Base-by-base conservation (phyloP, 64 coral and sea anemone species). In the Exaiptasia diaphana region DNA sequence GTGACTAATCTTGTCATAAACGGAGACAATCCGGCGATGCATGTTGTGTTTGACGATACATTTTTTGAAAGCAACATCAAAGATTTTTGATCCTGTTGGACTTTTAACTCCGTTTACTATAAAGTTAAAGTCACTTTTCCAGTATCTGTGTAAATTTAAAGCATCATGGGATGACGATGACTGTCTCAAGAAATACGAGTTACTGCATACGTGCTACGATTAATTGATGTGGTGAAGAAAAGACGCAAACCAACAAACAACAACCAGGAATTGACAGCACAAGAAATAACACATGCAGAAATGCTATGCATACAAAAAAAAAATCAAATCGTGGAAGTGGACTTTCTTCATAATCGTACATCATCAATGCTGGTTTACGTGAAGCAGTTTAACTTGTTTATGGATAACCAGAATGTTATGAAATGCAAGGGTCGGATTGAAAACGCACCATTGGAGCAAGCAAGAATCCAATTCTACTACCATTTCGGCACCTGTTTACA, bases 11-110 rank as follows among this genome's bases (percentile, higher is more conserved):
- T n/a, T n/a, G n/a, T n/a, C n/a, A n/a, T n/a, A n/a, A n/a, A n/a
- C n/a, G n/a, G n/a, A n/a, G n/a, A n/a, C n/a, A n/a, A n/a, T n/a
- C n/a, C n/a, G n/a, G n/a, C n/a, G n/a, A n/a, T 74, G 43, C 21
- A 52, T 30, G 44, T 4, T 20, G 42, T 74, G 71, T 74, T 41
- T 31, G 42, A 31, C 48, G 71, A 74, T 50, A 74, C 42, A 67
- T 12, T 37, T 15, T 67, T 29, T 35, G n/a, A 30, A 37, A n/a
- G n/a, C n/a, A n/a, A n/a, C n/a, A n/a, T n/a, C 85, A 15, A 88
- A 71, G 49, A 57, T 88, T 43, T 88, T 68, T 5, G 64, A 88
- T 52, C 85, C 75, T 18, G 17, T 73, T 28, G 85, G 85, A 38
- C 37, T 88, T 28, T 29, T 88, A 43, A 79, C 41, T 49, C 75